These are phyloP conservation scores for Hydraecia micacea DNA, from an alignment of 2,888 invertebrate genomes.

Conservation along the genomic window DNA sequence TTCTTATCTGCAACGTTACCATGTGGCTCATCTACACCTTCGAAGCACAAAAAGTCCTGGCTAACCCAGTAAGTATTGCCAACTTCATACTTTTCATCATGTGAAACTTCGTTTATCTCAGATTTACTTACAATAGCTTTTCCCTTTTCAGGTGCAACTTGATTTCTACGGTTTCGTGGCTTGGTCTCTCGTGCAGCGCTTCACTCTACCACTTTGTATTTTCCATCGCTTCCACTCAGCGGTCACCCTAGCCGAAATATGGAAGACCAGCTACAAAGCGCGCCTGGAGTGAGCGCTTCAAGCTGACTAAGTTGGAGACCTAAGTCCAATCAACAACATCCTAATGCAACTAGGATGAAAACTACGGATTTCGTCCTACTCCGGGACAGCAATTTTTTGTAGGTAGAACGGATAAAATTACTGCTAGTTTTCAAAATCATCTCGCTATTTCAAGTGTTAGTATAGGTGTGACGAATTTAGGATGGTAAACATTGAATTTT, in stretches of 20 bases:
- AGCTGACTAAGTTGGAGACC: constrained; percentile 70
- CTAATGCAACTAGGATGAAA: constrained; percentile 72
- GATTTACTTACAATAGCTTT: constrained; percentile 1
- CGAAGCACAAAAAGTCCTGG: constrained; percentile 97
- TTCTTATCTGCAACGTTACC: constrained; percentile 98
- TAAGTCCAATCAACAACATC: constrained; percentile 75
- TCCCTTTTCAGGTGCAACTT: constrained; percentile 92
- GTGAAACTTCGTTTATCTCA: too few relatives aligned
- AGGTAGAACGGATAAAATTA: constrained; percentile 82
- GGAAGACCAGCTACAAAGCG: constrained; percentile 98
- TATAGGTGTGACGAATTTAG: constrained; percentile 81
- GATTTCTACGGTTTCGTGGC: constrained; percentile 98
- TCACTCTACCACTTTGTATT: constrained; percentile 98
- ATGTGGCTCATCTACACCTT: constrained; percentile 99
- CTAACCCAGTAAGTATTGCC: constrained; percentile 93
- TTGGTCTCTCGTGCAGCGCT: constrained; percentile 98
- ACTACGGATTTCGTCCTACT: constrained; percentile 85
- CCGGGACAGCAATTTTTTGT: constrained; percentile 86
- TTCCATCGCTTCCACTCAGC: constrained; percentile 99
- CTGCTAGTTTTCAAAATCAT: constrained; percentile 83
- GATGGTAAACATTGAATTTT: constrained; percentile 72
- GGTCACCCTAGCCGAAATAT: constrained; percentile 98
- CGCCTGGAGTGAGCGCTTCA: constrained; percentile 93
- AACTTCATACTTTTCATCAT: background rate
- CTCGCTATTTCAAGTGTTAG: constrained; percentile 81